Conservation (phyloP, 1,140 invertebrate species). For the Antheraea pernyi region DNA sequence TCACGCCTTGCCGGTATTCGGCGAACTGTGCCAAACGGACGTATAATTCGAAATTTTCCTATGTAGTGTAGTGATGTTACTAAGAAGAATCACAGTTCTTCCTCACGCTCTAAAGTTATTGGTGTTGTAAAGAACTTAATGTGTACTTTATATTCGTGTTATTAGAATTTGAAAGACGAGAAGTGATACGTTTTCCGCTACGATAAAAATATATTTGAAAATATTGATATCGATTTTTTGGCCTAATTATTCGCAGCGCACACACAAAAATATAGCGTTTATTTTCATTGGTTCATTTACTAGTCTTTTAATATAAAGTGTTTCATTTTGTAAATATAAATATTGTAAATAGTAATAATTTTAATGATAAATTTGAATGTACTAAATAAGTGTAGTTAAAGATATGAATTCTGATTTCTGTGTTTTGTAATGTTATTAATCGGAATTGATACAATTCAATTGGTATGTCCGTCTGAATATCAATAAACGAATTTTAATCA, state of each 20-base stretch:
- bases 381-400: not conserved
- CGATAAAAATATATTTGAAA: constrained; percentile 19
- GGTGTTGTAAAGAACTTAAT: constrained; percentile 20
- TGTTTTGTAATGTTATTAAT: constrained; percentile 32
- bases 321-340: constrained; percentile 32
- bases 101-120: constrained; percentile 42
- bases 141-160: constrained; percentile 9
- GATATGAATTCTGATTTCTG: not conserved
- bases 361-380: not conserved
- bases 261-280: constrained; percentile 10
- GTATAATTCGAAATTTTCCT: constrained; percentile 54
- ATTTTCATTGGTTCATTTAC: not conserved
- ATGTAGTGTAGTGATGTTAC: constrained; percentile 54
- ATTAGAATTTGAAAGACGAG: constrained; percentile 8
- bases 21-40: constrained; percentile 77
- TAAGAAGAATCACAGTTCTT: constrained; percentile 57
- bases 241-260: constrained; percentile 35
- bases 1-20: constrained; percentile 74
- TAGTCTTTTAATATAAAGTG: constrained; percentile 7
- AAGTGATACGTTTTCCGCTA: constrained; percentile 28
- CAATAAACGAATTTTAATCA: constrained; percentile 70
- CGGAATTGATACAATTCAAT: constrained; percentile 69
- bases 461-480: constrained; percentile 70
- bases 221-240: constrained; percentile 18
- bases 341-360: not conserved